These are phyloP conservation scores for Ictidomys tridecemlineatus DNA, from an alignment of 2,113 vertebrate genomes.

Conservation along the genomic window DNA sequence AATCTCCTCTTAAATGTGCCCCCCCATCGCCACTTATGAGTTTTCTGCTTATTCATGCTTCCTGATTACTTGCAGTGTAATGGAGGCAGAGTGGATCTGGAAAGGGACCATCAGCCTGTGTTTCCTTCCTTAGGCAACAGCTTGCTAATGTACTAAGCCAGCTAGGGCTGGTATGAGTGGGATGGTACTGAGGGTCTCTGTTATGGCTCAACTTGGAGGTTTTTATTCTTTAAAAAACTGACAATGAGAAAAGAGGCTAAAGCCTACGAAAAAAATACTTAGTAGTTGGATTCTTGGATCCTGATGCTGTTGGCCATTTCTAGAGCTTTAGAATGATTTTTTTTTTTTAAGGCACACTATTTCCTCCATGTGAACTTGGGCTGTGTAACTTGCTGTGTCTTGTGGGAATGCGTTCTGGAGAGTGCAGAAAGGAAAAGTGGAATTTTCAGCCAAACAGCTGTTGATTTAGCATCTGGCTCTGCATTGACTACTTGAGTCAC, in stretches of 20 bases:
- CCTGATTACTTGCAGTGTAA: neutral
- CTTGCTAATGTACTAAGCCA: neutral
- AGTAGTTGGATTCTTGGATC: neutral
- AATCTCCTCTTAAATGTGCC: neutral
- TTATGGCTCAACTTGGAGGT: neutral
- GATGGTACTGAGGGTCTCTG: neutral
- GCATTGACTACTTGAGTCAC: neutral
- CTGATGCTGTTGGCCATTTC: neutral
- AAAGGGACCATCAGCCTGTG: neutral
- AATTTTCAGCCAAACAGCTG: neutral
- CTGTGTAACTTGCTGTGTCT: neutral
- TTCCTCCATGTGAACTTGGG: rapidly evolving
- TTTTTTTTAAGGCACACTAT: neutral
- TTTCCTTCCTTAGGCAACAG: neutral
- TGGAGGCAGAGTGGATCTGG: neutral
- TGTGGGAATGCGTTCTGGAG: neutral
- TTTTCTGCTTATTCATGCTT: neutral
- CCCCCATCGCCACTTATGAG: neutral
- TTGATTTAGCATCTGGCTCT: neutral
- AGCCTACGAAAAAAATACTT: neutral
- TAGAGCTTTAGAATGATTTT: neutral
- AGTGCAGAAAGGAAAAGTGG: neutral
- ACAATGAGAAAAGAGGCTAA: neutral
- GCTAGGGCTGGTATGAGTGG: neutral
- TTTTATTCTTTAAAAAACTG: neutral